Base-by-base conservation (phyloP, 2,888 invertebrate species). In the Teleogryllus oceanicus region DNA sequence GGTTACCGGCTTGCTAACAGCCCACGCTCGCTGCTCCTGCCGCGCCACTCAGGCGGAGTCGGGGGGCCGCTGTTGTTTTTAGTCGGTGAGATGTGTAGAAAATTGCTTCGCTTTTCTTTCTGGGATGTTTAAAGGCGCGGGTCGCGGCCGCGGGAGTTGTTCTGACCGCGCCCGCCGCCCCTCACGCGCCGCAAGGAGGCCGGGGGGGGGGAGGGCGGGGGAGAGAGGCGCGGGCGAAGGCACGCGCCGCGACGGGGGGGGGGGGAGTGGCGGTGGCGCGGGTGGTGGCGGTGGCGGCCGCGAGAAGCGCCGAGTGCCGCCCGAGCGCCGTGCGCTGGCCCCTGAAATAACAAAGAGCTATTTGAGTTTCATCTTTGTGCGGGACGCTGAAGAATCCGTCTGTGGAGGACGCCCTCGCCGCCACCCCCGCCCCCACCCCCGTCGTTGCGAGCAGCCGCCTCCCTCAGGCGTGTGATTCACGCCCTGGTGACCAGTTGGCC, bases 341-440 rank as follows among this genome's bases (percentile, higher is more conserved):
- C n/a, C 62, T 62, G 62, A 62, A 62, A 62, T 62, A 62, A 62
- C 62, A 62, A 62, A 62, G 62, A 62, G 62, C 62, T 62, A 62
- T 62, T 62, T 62, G 62, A 62, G 62, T 62, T 62, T n/a, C 62
- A 62, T 62, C 62, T 62, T 62, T 62, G 13, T n/a, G 62, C 62
- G 62, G 62, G 16, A 5, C 62, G 62, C n/a, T 18, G 62, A 18
- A 62, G 62, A 62, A 62, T n/a, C 13, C 62, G n/a, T 13, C 16
- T 62, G 16, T 62, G 16, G 62, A 62, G n/a, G 62, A 62, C 62
- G 13, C 62, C 13, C 16, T 62, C 62, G 62, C 62, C 62, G 62
- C n/a, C 62, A 8, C n/a, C 62, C 24, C 24, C 24, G 24, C 24
- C 24, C 24, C 24, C 2, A 24, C 1, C 24, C 24, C 24, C n/a